Evolutionary conservation across 2,113 vertebrate genomes (phyloP).

Genomic region (Cyprinus carpio): DNA sequence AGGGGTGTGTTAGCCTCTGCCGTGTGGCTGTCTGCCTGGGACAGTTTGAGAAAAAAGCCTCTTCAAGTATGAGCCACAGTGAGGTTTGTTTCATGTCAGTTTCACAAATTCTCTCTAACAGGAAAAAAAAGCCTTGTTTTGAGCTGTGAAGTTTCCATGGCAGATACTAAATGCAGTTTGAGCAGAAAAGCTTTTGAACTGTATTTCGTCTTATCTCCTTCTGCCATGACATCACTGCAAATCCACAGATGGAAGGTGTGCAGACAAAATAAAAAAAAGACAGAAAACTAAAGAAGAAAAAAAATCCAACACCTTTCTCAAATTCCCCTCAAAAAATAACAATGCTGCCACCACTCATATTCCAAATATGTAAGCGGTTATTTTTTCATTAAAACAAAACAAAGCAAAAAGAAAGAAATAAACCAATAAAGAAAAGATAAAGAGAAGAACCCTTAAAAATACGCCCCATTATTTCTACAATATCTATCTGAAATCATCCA

Average conservation of each 20-base stretch:
- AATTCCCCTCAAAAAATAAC: background rate
- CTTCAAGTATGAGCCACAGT: background rate
- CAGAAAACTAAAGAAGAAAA: background rate
- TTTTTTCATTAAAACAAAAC: background rate
- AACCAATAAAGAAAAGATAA: background rate
- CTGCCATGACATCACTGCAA: constrained; percentile 1
- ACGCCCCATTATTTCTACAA: background rate
- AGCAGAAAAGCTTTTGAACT: background rate
- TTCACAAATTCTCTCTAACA: background rate
- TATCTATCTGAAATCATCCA: too few relatives aligned
- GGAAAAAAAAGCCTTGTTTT: background rate
- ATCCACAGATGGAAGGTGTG: background rate
- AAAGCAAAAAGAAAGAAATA: background rate
- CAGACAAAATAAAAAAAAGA: background rate
- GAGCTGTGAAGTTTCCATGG: background rate
- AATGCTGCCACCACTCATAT: background rate
- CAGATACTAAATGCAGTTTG: background rate
- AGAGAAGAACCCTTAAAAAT: background rate
- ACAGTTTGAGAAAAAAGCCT: background rate
- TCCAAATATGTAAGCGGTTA: background rate
- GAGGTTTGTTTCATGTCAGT: background rate
- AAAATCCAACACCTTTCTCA: background rate
- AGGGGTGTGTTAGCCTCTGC: background rate
- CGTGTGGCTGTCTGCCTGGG: background rate
- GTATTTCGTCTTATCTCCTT: background rate